phyloP scores from a whole-genome alignment of 2,888 invertebrate genomes.

The Aleiodes leptofemur region DNA sequence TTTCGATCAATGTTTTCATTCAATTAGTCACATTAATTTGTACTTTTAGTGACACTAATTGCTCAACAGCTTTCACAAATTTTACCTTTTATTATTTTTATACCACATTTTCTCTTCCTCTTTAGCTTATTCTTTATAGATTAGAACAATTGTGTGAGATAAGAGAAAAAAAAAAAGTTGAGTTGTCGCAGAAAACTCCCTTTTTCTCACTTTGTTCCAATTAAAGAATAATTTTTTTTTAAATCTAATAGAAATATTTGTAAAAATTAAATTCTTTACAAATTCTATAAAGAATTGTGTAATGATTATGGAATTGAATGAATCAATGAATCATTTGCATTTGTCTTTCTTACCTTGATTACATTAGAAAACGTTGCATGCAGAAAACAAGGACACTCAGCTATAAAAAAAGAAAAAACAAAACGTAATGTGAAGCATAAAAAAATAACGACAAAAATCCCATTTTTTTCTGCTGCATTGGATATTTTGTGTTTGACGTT shows the following conservation, averaged over 20 bases:
- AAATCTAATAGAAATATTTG: too few relatives aligned
- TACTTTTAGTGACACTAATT: conserved; percentile 39
- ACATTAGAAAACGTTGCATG: conserved; percentile 32
- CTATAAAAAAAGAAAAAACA: conserved; percentile 23
- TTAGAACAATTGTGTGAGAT: conserved; percentile 53
- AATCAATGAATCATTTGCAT: conserved; percentile 19
- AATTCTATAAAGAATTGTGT: not conserved
- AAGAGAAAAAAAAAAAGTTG: conserved; percentile 19
- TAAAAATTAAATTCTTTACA: not conserved
- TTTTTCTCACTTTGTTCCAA: conserved; percentile 64
- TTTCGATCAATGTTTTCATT: not conserved
- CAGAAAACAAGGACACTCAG: conserved; percentile 32
- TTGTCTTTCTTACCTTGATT: conserved; percentile 17
- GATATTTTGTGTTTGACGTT: conserved; percentile 6
- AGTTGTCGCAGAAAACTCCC: conserved; percentile 45
- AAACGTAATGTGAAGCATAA: conserved; percentile 17
- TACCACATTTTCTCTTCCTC: conserved; percentile 31
- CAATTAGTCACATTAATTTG: conserved; percentile 15
- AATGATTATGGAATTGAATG: conserved; percentile 16
- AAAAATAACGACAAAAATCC: conserved; percentile 5
- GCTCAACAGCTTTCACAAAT: conserved; percentile 32
- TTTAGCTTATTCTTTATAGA: not conserved
- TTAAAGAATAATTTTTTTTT: conserved; percentile 47
- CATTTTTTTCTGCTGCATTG: not conserved
- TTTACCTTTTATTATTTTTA: conserved; percentile 39